Evolutionary conservation across 2,113 vertebrate genomes (phyloP).

Genomic region (Eulemur macaco): DNA sequence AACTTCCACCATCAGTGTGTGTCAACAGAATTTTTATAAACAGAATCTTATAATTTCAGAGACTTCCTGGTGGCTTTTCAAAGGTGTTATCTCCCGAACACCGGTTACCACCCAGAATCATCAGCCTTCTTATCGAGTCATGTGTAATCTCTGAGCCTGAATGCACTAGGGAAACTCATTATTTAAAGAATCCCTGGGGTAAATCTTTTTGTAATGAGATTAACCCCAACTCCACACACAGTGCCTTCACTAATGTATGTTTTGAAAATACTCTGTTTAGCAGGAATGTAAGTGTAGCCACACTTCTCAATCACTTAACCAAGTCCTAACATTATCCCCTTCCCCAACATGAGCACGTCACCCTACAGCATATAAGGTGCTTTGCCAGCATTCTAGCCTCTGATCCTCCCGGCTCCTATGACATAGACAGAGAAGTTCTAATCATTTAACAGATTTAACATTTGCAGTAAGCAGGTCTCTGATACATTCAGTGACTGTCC

Average conservation of each 20-base stretch:
- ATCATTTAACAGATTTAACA: not conserved
- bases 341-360: fast-evolving
- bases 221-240: not conserved
- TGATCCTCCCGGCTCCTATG: not conserved
- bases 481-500: not conserved
- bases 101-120: not conserved
- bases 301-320: not conserved
- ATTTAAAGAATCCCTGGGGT: constrained; percentile 29
- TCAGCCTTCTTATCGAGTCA: constrained; percentile 37
- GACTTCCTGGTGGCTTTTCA: not conserved
- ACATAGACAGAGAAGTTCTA: not conserved
- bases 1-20: not conserved
- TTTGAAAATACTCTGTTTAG: not conserved
- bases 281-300: not conserved
- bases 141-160: constrained; percentile 49
- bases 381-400: not conserved
- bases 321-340: not conserved
- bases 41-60: constrained; percentile 15
- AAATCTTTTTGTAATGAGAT: constrained; percentile 45
- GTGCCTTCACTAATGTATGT: not conserved
- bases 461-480: not conserved
- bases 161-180: constrained; percentile 12
- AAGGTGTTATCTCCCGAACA: not conserved
- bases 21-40: constrained; percentile 14
- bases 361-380: not conserved